Base-by-base conservation (phyloP, 35 echinoderm and acorn worm species). In the Stichopus chloronotus region DNA sequence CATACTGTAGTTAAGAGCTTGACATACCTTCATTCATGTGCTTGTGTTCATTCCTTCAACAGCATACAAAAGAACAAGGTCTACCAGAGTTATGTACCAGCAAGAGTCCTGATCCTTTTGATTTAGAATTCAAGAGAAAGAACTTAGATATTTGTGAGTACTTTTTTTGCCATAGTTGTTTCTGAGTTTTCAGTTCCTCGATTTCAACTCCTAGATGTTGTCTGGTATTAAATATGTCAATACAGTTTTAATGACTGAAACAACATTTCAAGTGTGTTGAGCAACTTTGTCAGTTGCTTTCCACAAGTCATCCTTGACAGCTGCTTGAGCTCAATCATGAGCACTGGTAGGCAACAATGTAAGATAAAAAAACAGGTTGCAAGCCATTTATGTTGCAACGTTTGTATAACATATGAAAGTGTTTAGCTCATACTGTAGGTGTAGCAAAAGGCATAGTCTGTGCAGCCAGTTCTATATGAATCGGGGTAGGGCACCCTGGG, bases 51-150 rank as follows among this genome's bases (percentile, higher is more conserved):
- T 72, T 95, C 91, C 65, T 59, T 59, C 76, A 79, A 63, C 91
- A 97, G 96, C 95, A 97, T 78, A 93, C 96, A 4, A 93, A 92
- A 12, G 78, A 94, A n/a, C 88, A 95, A 13, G 96, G 96, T n/a
- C 92, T 97, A 43, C 96, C 96, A 68, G 94, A 95, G 69, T 97
- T 97, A 59, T n/a, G 90, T 8, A 93, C 96, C 20, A 24, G 25
- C 25, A 56, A 84, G 25, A 86, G 87, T 11, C 93, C 90, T 52
- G 96, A 97, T 78, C 96, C 96, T 21, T 92, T 92, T 74, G 91
- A 95, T 83, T 95, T 97, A 24, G 90, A 93, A 7, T 97, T 97
- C 78, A 97, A 97, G 78, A 95, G 77, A 14, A 86, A 85, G 5
- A 97, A 97, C 59, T 53, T 94, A 5, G 92, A 97, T 57, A 93